Base-by-base conservation (phyloP, 2,888 invertebrate species). In the Clanis bilineata region DNA sequence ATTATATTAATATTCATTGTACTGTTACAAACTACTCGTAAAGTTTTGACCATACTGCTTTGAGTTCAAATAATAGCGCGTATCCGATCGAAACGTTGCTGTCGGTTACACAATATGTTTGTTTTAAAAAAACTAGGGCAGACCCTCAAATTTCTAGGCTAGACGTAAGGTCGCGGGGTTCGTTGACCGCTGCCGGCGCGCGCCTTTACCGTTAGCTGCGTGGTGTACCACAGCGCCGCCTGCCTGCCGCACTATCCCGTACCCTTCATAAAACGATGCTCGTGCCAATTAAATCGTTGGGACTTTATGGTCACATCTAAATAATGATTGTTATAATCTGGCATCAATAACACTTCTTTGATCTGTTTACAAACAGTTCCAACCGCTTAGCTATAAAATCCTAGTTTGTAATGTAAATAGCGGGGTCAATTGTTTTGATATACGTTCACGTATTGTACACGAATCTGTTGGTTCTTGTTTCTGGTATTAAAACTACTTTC, bases 121-220 rank as follows among this genome's bases (percentile, higher is more conserved):
- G 58, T 47, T 45, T 58, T 22, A 47, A 63, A 64, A 79, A 79
- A 89, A 83, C 76, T 88, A 75, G 90, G 84, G 68, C 84, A 80
- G 77, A 83, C 83, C 86, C 79, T 88, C 84, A 80, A 86, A 88
- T 83, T 82, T 86, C 80, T 88, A 87, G 86, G 84, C 83, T 77
- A 78, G 74, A 73, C 73, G 78, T 82, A 85, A 85, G 83, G 85
- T 84, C 83, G 82, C 70, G 43, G 79, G 76, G 88, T 81, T 90
- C 91, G 81, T 85, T 87, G 86, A 88, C 89, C 93, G 87, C 78
- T 68, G 76, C 59, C 77, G 79, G 78, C 80, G 81, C 77, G 80
- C 78, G 79, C 74, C 80, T 78, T 72, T 83, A 83, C 89, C 88
- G 88, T 89, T 88, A 89, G 71, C 74, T 73, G 73, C 72, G 76